These are phyloP conservation scores for Hydrophis major DNA, from an alignment of 2,797 vertebrate species.

Conservation along the genomic window DNA sequence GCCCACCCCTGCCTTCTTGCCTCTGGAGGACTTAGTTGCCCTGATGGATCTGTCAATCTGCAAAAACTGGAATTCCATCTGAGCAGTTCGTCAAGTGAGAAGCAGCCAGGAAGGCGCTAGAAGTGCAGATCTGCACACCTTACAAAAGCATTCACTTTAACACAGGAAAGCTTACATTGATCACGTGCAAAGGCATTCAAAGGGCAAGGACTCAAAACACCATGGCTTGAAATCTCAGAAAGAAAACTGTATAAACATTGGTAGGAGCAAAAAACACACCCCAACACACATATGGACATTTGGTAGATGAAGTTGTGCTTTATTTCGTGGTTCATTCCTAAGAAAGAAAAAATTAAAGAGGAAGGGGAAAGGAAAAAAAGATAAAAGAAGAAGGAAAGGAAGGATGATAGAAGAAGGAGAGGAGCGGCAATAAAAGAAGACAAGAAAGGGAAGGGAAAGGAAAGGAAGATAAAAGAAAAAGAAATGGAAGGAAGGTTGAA, in stretches of 20 bases:
- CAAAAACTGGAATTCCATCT: neutral
- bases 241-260: neutral
- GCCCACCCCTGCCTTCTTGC: too few relatives aligned
- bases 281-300: neutral
- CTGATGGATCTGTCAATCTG: neutral
- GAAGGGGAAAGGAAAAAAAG: too few relatives aligned
- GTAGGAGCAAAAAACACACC: neutral
- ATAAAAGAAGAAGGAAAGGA: too few relatives aligned
- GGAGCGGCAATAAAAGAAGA: neutral
- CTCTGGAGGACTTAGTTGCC: neutral
- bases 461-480: too few relatives aligned
- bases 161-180: neutral
- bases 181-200: neutral
- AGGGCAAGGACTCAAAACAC: constrained; percentile 3
- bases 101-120: neutral
- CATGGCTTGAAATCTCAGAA: neutral
- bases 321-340: constrained; percentile 27
- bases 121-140: neutral
- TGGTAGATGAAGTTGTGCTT: constrained; percentile 11
- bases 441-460: neutral
- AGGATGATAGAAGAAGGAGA: too few relatives aligned
- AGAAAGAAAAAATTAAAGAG: neutral
- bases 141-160: neutral
- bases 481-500: too few relatives aligned
- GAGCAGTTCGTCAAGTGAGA: neutral